Base-by-base conservation (phyloP, 2,113 vertebrate species). In the Hemiscyllium ocellatum region DNA sequence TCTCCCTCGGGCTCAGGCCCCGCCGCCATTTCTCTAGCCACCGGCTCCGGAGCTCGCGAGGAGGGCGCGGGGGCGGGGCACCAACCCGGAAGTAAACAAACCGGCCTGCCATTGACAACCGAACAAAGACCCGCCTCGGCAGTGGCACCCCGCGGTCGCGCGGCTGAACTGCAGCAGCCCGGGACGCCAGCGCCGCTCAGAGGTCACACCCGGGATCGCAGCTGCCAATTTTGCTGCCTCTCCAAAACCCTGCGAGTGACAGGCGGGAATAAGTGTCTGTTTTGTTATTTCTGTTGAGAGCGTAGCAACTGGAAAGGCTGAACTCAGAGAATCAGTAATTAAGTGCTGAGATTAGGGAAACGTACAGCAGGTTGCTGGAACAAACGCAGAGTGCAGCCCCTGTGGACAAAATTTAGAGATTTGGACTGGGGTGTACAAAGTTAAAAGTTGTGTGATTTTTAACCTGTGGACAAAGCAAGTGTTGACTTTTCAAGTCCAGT, bases 71-170 rank as follows among this genome's bases (percentile, higher is more conserved):
- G 80, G 15, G 83, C 3, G 15, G 47, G 85, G 0, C 2, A 33
- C 12, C 89, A 61, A 93, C 89, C 93, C 93, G 93, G 93, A 95
- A 95, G 93, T 95, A 95, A 95, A 95, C 93, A 95, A 95, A 95
- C 10, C 89, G 20, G 68, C 42, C 93, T 70, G 65, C 93, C 66
- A 50, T 70, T 95, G 42, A 69, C 93, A 95, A 95, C 93, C 68
- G 42, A 69, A n/a, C 42, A 42, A 37, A 76, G 26, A 56, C 8
- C 86, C 22, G 66, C 33, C n/a, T 37, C 91, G 10, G 47, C 94
- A 50, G 42, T 69, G 42, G 19, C 94, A 29, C 19, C 42, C 42
- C 20, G 94, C 26, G 94, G 94, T 12, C 42, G 20, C 8, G 12
- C n/a, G 1, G 68, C 6, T 2, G 22, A 47, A 52, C 68, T 95